phyloP scores from a whole-genome alignment of 2,888 invertebrate genomes.

The Tetrapedia diversipes region DNA sequence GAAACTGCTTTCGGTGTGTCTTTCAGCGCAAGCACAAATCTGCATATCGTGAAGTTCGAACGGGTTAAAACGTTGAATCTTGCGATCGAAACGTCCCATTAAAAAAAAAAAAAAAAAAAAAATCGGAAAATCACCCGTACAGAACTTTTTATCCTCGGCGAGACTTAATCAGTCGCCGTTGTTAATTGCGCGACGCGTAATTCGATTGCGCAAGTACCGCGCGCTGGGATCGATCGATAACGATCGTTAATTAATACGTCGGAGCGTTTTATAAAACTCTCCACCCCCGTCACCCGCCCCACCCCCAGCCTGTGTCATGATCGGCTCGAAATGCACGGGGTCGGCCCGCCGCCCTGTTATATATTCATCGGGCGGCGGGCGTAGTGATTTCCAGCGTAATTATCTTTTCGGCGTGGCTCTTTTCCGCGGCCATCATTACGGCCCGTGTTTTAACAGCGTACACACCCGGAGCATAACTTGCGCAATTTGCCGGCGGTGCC shows the following conservation, averaged over 20 bases:
- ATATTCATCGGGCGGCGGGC: slow-evolving; percentile 39
- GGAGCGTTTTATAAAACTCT: slow-evolving; percentile 5
- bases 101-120: too few relatives aligned
- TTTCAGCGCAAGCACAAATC: too few relatives aligned
- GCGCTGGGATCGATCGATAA: slow-evolving; percentile 15
- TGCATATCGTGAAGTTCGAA: too few relatives aligned
- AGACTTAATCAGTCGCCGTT: slow-evolving; percentile 9
- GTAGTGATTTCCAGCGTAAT: slow-evolving; percentile 58
- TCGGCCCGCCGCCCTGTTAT: slow-evolving; percentile 12
- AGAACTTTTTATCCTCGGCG: background rate
- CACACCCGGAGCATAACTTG: slow-evolving; percentile 59
- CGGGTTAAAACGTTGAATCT: too few relatives aligned
- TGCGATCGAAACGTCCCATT: too few relatives aligned
- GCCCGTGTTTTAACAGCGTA: slow-evolving; percentile 53
- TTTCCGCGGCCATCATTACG: slow-evolving; percentile 55
- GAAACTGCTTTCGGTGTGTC: too few relatives aligned
- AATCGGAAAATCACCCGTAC: slow-evolving; percentile 11
- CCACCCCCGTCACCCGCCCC: background rate
- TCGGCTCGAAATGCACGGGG: slow-evolving; percentile 8
- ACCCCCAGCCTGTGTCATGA: background rate
- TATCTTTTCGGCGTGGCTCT: slow-evolving; percentile 61
- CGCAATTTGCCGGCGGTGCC: slow-evolving; percentile 60
- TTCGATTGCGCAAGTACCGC: slow-evolving; percentile 5
- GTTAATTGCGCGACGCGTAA: slow-evolving; percentile 28
- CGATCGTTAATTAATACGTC: slow-evolving; percentile 44